Evolutionary conservation across 1,140 invertebrate species (phyloP).

Genomic region (Lysiphlebus fabarum): DNA sequence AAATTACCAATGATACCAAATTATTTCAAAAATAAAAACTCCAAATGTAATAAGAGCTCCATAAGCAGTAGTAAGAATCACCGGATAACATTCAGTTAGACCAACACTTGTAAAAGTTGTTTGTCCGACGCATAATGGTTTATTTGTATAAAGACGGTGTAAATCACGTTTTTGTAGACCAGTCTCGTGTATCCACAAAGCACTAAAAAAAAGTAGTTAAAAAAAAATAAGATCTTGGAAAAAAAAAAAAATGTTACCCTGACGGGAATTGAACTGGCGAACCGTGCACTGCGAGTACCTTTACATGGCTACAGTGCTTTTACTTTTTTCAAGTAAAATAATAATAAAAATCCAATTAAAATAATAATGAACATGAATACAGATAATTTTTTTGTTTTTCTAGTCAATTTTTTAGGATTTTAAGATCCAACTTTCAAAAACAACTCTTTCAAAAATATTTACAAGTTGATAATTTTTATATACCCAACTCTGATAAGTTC

Average conservation of each 20-base stretch:
- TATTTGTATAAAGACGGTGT: conserved; percentile 56
- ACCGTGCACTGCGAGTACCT: too few relatives aligned
- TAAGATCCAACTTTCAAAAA: background rate
- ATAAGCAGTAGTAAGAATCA: conserved; percentile 47
- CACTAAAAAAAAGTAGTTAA: conserved; percentile 42
- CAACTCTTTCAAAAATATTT: too few relatives aligned
- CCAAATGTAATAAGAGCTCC: conserved; percentile 27
- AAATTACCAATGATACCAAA: background rate
- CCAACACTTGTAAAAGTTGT: conserved; percentile 56
- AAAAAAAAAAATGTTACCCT: too few relatives aligned
- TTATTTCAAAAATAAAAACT: background rate
- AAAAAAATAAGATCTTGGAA: too few relatives aligned
- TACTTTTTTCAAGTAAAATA: background rate
- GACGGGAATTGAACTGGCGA: too few relatives aligned
- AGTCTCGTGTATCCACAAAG: conserved; percentile 57
- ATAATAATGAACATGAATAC: too few relatives aligned
- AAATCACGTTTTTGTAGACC: conserved; percentile 59
- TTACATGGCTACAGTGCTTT: too few relatives aligned
- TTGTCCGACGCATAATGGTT: conserved; percentile 54
- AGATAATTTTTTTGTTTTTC: conserved; percentile 11
- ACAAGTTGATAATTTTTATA: too few relatives aligned
- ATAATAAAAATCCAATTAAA: background rate
- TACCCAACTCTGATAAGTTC: conserved; percentile 63
- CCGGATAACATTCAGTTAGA: conserved; percentile 54
- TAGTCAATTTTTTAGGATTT: too few relatives aligned